A percentile compares a stretch with the other conserved stretches of the same genome.
phyloP scores from a whole-genome alignment of 1,140 invertebrate species.

The Panagrolaimus sp. region DNA sequence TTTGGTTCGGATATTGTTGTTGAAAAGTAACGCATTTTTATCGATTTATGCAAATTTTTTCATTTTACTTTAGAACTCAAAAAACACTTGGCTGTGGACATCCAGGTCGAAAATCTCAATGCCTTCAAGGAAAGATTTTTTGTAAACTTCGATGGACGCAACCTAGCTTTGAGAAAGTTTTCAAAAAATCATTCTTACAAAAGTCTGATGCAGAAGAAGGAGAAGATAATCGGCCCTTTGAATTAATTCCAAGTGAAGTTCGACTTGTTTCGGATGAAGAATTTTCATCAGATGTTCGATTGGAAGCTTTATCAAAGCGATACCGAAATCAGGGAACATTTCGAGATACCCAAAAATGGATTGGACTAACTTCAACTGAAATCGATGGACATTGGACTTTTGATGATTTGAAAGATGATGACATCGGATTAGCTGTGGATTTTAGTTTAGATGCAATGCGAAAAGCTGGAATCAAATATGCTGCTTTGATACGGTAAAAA shows the following conservation, averaged over 20 bases:
- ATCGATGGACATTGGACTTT: constrained; percentile 20
- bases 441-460: constrained; percentile 12
- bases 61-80: constrained; percentile 21
- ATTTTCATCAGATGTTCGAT: constrained; percentile 20
- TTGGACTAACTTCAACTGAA: constrained; percentile 20
- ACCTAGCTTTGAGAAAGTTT: background rate
- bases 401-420: constrained; percentile 13
- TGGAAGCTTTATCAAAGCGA: constrained; percentile 31
- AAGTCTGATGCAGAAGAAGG: background rate
- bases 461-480: background rate
- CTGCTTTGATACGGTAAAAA: background rate
- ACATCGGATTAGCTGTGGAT: background rate
- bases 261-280: constrained; percentile 25
- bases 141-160: constrained; percentile 34
- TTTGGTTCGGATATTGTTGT: constrained; percentile 40
- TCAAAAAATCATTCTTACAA: background rate
- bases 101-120: constrained; percentile 16
- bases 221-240: constrained; percentile 18
- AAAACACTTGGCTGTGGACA: constrained; percentile 36
- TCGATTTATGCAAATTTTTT: background rate
- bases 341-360: constrained; percentile 15
- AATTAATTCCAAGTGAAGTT: constrained; percentile 20
- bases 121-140: constrained; percentile 33
- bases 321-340: background rate
- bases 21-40: constrained; percentile 19